Evolutionary conservation across 1,140 invertebrate species (phyloP), one percentile per base, ranked within the genome.

Genomic region (Lucilia sericata): DNA sequence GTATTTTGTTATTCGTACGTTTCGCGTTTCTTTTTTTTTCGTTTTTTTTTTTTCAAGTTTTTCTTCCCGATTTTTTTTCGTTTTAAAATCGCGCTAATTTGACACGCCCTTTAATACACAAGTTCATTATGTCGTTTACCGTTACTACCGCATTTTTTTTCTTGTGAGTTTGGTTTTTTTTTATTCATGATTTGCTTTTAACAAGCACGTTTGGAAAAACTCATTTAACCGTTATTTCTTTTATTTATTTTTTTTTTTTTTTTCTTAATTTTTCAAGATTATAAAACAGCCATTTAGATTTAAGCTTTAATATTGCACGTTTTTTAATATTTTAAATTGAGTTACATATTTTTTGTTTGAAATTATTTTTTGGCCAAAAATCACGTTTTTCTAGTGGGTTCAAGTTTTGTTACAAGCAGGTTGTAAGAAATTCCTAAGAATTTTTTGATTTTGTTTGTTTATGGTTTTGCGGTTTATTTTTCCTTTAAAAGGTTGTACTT

Each of bases 61-160:
- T 65, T 65, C n/a, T 65, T 65, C n/a, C 8, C 60, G n/a, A 8
- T 70, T 19, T 21, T 70, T n/a, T 70, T 7, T 21, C 19, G 65
- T 70, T 55, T 55, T 55, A 55, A 55, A 13, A 14, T 17, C 51
- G 51, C 51, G 51, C 17, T 80, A 49, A 80, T 80, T 80, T 51
- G 76, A 49, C 47, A 80, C 76, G 76, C 76, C 76, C 76, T 80
- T 80, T 80, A 49, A 70, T 60, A 70, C 21, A 60, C 55, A 60
- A 17, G 55, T 60, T 60, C 55, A 70, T 70, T 70, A 70, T 60
- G 55, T n/a, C n/a, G 13, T 60, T 70, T 70, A 70, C 17, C 65
- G 65, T 10, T 70, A 21, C 0, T 42, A 70, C n/a, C 65, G 19
- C 65, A 7, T 60, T 17, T 60, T 17, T 17, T 5, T 60, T 4